These are phyloP conservation scores for Oligia fasciuncula DNA, from an alignment of 2,888 invertebrate species.

Conservation along the genomic window DNA sequence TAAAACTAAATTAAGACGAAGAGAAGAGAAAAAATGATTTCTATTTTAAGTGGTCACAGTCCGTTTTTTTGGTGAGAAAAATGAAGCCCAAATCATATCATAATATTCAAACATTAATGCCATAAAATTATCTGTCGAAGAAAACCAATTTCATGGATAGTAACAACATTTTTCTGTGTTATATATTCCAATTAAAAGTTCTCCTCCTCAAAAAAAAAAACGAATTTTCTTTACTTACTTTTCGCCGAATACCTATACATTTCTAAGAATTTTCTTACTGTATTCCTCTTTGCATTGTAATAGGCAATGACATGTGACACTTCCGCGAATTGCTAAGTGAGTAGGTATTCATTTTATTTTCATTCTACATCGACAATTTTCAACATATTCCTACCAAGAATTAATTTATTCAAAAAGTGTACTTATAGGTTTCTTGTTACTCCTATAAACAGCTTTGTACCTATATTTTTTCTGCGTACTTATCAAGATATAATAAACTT, in stretches of 20 bases:
- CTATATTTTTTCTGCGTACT: neutral
- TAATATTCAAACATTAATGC: neutral
- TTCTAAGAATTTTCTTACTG: neutral
- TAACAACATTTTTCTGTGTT: neutral
- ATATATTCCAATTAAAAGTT: neutral
- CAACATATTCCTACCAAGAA: neutral
- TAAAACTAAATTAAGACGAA: neutral
- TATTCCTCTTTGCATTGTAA: neutral
- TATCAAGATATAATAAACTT: constrained; percentile 34
- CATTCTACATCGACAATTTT: neutral
- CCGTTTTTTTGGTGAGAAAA: neutral
- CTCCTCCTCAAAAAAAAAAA: neutral
- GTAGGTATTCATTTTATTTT: neutral
- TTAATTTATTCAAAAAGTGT: constrained; percentile 8
- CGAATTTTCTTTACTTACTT: neutral
- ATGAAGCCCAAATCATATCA: neutral
- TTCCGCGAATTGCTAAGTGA: neutral
- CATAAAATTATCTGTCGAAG: neutral
- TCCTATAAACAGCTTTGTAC: neutral
- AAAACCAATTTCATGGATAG: neutral
- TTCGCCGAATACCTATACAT: neutral
- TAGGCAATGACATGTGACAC: neutral
- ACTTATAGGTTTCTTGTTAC: neutral
- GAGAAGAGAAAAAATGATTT: neutral
- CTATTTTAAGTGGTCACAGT: neutral